A percentile compares a stretch with the other conserved stretches of the same genome.
These are phyloP conservation scores for Saccostrea echinata DNA, from an alignment of 1,140 invertebrate species.

Conservation along the genomic window DNA sequence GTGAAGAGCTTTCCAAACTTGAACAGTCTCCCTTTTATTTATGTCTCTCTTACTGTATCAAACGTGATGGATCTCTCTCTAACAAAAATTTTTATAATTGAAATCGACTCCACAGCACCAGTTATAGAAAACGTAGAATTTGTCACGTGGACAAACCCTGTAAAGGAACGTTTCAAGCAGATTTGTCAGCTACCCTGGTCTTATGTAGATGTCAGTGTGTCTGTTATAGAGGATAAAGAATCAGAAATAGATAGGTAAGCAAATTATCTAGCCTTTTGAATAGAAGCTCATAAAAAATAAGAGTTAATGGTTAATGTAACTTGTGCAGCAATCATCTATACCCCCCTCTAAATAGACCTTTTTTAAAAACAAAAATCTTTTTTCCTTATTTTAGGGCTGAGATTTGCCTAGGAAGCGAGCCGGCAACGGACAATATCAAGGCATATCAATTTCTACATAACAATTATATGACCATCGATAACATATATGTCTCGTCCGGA, in stretches of 20 bases:
- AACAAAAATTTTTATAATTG: background rate
- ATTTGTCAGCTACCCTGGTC: conserved; percentile 43
- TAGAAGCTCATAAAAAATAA: background rate
- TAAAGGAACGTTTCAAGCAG: background rate
- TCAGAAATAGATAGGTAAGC: no score
- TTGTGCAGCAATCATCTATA: no score
- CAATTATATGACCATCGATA: background rate
- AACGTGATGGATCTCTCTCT: conserved; percentile 2
- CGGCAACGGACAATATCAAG: conserved; percentile 26
- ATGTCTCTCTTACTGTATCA: background rate
- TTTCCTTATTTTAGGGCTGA: conserved; percentile 24
- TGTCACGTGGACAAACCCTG: background rate
- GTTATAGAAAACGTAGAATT: background rate
- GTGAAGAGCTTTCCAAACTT: background rate
- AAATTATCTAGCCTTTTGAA: no score
- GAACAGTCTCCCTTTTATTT: background rate
- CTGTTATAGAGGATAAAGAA: background rate
- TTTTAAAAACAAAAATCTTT: no score
- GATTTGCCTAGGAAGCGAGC: conserved; percentile 27
- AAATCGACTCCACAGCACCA: conserved; percentile 32
- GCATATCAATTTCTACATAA: background rate
- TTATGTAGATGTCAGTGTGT: conserved; percentile 39
- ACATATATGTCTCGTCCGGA: background rate
- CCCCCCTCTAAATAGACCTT: no score
- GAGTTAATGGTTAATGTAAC: no score